These are phyloP conservation scores for Sarcophaga caerulescens DNA, from an alignment of 2,888 invertebrate species.

Conservation along the genomic window DNA sequence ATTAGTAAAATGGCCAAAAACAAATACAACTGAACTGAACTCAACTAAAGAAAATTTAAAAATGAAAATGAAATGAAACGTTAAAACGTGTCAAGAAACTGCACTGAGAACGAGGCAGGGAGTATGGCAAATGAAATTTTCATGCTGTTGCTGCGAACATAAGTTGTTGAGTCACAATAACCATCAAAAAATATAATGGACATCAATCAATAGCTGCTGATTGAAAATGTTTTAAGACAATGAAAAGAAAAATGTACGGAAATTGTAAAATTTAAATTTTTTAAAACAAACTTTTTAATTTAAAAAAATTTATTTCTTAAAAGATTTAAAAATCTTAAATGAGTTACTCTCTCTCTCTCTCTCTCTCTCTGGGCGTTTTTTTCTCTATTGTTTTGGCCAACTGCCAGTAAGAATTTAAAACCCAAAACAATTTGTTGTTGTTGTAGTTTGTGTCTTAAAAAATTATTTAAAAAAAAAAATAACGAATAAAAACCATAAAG, in stretches of 20 bases:
- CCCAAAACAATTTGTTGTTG: constrained; percentile 6
- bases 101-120: no score
- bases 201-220: constrained; percentile 27
- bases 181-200: no score
- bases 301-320: background rate
- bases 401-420: background rate
- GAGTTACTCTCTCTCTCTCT: constrained; percentile 2
- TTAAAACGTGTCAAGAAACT: background rate
- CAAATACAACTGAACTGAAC: background rate
- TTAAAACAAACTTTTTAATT: background rate
- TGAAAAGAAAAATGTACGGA: background rate
- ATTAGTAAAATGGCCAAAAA: constrained; percentile 13
- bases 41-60: background rate
- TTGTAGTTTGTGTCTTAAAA: background rate
- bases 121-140: no score
- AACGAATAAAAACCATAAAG: constrained; percentile 34
- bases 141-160: no score
- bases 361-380: constrained; percentile 28
- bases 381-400: background rate
- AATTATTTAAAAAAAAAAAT: constrained; percentile 27
- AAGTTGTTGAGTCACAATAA: no score
- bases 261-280: background rate
- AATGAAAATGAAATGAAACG: background rate
- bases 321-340: constrained; percentile 11
- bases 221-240: background rate